Conservation (phyloP, 1,140 invertebrate species). For the Camponotus pennsylvanicus region DNA sequence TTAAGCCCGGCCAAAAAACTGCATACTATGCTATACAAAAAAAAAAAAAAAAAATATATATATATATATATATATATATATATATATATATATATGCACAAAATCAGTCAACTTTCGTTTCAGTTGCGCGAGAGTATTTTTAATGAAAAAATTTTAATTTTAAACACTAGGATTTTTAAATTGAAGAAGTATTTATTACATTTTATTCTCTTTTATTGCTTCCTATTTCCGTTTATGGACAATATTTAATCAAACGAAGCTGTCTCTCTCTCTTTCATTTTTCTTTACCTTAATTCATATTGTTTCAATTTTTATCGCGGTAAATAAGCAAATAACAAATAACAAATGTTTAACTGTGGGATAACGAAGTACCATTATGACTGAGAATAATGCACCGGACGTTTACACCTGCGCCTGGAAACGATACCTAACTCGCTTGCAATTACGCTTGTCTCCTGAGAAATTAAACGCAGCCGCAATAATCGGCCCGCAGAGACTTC, state of each 20-base stretch:
- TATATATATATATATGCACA: not conserved
- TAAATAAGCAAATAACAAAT: not conserved
- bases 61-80: not conserved
- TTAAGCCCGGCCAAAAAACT: constrained; percentile 45
- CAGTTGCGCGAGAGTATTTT: not conserved
- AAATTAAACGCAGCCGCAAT: constrained; percentile 44
- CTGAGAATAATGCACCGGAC: constrained; percentile 34
- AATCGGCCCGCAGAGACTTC: constrained; percentile 44
- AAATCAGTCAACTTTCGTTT: not conserved
- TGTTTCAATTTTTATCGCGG: not conserved
- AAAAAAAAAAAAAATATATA: no score
- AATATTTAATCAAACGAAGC: not conserved
- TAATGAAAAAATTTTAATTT: constrained; percentile 17
- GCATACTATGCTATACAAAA: not conserved
- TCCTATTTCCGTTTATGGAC: not conserved
- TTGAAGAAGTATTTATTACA: not conserved
- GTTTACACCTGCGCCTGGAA: constrained; percentile 51
- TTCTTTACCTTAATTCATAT: not conserved
- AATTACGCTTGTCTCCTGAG: constrained; percentile 52
- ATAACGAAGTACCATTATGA: constrained; percentile 17
- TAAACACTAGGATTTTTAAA: constrained; percentile 7
- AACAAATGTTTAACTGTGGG: not conserved
- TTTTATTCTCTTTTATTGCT: not conserved
- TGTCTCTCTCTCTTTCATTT: not conserved
- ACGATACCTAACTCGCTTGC: constrained; percentile 27